Base-by-base conservation (phyloP, 2,113 vertebrate species). In the Capreolus pygargus region DNA sequence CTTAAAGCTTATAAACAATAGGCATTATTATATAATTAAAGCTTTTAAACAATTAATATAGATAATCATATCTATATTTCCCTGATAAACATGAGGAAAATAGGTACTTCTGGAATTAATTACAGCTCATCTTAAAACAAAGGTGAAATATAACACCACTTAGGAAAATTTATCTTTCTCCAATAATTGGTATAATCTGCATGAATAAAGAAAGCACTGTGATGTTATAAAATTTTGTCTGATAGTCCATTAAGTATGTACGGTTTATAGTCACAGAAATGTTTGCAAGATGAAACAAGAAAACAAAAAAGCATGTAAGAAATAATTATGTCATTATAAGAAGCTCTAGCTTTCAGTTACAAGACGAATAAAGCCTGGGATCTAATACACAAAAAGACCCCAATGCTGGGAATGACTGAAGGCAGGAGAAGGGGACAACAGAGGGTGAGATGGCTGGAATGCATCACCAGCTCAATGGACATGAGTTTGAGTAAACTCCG, bases 91-190 rank as follows among this genome's bases (percentile, higher is more conserved):
- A 83, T 23, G 92, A 82, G 7, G 19, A 84, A 86, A 76, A 89
- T 27, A 89, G 13, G 2, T 54, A 52, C 81, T 91, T 85, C 54
- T 83, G 90, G 43, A 96, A 98, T 70, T 91, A 58, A 91, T n/a
- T 93, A 7, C 61, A 88, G 19, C 21, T 90, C 36, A 83, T 84
- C 43, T 87, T 55, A 78, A 92, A 96, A 79, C 23, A 89, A 95
- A 83, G n/a, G 55, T 86, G 14, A 74, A 93, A 74, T 91, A 70
- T 64, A 92, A 89, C 78, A 19, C 52, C 21, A 50, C 1, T 86
- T 89, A 8, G 36, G 25, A 96, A 81, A 78, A 95, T 21, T 61
- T 60, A 30, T 47, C 28, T 79, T 94, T 84, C 74, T 78, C 15
- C 5, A 67, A 28, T 92, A 81, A 86, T 39, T 92, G 39, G 14